phyloP scores from a whole-genome alignment of 30 jellyfish, hydroid and myxozoan species.

The Sanderia malayensis region DNA sequence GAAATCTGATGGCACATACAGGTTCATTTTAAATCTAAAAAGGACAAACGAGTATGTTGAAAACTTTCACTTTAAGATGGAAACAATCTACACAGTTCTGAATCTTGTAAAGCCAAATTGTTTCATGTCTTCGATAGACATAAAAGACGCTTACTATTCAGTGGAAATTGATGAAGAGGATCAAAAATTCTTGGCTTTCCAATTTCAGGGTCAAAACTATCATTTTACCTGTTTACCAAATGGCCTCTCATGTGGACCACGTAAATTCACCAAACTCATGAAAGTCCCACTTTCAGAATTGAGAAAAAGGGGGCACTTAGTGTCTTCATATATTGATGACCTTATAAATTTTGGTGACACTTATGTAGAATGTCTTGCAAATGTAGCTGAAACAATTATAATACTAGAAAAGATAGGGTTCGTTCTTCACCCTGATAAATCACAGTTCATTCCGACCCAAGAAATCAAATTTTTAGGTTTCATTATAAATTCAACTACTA shows the following conservation, averaged over 20 bases:
- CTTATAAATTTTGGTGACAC: neutral
- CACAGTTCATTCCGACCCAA: neutral
- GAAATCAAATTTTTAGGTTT: slow-evolving; percentile 20
- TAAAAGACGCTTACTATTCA: slow-evolving; percentile 34
- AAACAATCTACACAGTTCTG: slow-evolving; percentile 17
- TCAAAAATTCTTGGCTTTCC: slow-evolving; percentile 23
- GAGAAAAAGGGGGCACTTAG: slow-evolving; percentile 3
- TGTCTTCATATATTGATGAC: slow-evolving; percentile 26
- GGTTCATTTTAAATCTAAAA: slow-evolving; percentile 20
- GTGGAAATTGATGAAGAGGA: neutral
- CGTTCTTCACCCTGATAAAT: slow-evolving; percentile 2
- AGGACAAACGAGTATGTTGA: slow-evolving; percentile 24
- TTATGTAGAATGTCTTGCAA: neutral
- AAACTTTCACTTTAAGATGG: slow-evolving; percentile 39
- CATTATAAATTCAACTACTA: slow-evolving; percentile 10
- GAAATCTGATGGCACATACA: slow-evolving; percentile 14
- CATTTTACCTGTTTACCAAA: slow-evolving; percentile 2
- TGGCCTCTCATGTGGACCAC: slow-evolving; percentile 16
- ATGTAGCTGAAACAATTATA: neutral
- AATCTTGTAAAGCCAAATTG: slow-evolving; percentile 1
- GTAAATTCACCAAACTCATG: slow-evolving; percentile 19
- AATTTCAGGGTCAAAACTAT: neutral
- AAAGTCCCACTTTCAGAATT: slow-evolving; percentile 2
- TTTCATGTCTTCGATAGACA: slow-evolving; percentile 18
- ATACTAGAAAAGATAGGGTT: neutral